These are phyloP conservation scores for Gadus chalcogrammus DNA, from an alignment of 2,113 vertebrate genomes.

Conservation along the genomic window DNA sequence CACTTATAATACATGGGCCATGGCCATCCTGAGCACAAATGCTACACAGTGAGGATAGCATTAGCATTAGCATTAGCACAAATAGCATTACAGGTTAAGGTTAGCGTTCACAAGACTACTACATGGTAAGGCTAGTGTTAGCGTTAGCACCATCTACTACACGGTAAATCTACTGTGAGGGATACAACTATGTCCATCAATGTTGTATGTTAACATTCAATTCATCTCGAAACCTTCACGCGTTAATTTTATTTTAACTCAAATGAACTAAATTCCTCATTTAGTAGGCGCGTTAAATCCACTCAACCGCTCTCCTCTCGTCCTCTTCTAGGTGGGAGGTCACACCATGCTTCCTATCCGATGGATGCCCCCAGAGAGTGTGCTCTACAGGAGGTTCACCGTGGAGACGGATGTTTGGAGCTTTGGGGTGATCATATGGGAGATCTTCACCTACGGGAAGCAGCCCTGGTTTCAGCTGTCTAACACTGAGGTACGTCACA, in stretches of 20 bases:
- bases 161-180: too few species aligned
- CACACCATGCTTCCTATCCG: constrained; percentile 98
- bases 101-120: not conserved
- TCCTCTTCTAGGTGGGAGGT: constrained; percentile 85
- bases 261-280: too few species aligned
- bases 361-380: constrained; percentile 99
- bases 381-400: constrained; percentile 99
- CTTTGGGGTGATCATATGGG: constrained; percentile 97
- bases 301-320: not conserved
- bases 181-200: too few species aligned
- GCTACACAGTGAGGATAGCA: not conserved
- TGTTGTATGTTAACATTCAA: too few species aligned
- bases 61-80: not conserved
- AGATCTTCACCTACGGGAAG: constrained; percentile 97
- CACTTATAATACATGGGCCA: not conserved
- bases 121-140: not conserved
- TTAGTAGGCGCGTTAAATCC: too few species aligned
- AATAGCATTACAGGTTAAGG: not conserved
- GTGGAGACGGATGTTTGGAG: constrained; percentile 98
- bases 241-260: too few species aligned
- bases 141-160: too few species aligned
- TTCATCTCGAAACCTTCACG: too few species aligned
- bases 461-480: constrained; percentile 99
- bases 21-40: not conserved
- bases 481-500: constrained; percentile 86